Evolutionary conservation across 2,888 invertebrate species (phyloP).

Genomic region (Poecilus cupreus): DNA sequence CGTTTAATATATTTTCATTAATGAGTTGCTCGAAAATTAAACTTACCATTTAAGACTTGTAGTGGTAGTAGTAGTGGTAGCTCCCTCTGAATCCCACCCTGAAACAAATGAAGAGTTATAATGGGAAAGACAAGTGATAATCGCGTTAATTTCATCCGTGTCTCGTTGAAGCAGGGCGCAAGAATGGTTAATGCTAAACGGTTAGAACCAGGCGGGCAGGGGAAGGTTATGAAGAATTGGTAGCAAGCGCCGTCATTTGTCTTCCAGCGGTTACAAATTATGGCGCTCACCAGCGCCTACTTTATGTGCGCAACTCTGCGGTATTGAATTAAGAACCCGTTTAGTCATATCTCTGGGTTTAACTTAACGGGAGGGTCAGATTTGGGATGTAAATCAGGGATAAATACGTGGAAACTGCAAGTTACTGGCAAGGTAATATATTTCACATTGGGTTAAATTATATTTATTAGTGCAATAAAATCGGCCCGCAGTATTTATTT

Average conservation of each 20-base stretch:
- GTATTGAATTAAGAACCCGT: constrained; percentile 46
- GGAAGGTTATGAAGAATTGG: constrained; percentile 36
- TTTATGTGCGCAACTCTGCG: constrained; percentile 8
- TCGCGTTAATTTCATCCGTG: constrained; percentile 71
- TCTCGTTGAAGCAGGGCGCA: constrained; percentile 60
- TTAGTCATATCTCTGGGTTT: constrained; percentile 30
- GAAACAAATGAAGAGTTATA: constrained; percentile 72
- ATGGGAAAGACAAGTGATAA: constrained; percentile 72
- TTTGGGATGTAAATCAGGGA: constrained; percentile 19
- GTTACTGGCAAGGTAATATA: constrained; percentile 12
- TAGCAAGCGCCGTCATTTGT: constrained; percentile 46
- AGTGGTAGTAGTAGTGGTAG: neutral
- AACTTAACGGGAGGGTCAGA: constrained; percentile 37
- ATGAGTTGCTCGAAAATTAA: neutral
- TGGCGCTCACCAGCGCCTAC: constrained; percentile 13
- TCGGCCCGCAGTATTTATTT: neutral
- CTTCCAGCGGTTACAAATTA: constrained; percentile 45
- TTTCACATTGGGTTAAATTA: constrained; percentile 11
- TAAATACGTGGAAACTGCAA: neutral
- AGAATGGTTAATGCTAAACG: constrained; percentile 38
- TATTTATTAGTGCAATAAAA: constrained; percentile 14
- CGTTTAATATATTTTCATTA: no score
- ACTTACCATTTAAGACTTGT: no score
- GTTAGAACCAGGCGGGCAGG: neutral
- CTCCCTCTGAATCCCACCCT: constrained; percentile 2